Evolutionary conservation across 2,113 vertebrate species (phyloP).

Genomic region (Phasianus colchicus): DNA sequence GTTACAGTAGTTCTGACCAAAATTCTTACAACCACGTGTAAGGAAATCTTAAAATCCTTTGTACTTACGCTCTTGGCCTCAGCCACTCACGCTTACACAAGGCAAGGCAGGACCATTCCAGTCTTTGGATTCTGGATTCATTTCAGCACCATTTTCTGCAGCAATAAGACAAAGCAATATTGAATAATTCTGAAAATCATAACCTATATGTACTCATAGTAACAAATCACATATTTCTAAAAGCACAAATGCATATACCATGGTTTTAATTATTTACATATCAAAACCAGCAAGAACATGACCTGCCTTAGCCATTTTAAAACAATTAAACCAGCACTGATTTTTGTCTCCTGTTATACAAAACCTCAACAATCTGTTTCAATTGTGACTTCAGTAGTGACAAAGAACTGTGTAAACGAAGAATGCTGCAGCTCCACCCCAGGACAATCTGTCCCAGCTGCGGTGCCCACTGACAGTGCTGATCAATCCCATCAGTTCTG

Average conservation of each 20-base stretch:
- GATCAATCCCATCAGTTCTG: background rate
- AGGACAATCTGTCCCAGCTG: background rate
- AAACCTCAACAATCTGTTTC: background rate
- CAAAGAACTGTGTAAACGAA: background rate
- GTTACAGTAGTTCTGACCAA: background rate
- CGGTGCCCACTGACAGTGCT: rapidly evolving
- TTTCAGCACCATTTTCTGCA: background rate
- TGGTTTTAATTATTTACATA: background rate
- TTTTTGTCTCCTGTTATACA: rapidly evolving
- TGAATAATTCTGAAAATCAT: background rate
- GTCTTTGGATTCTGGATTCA: background rate
- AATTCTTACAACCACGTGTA: background rate
- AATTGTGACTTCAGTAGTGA: background rate
- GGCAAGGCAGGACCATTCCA: background rate
- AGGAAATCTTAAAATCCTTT: background rate
- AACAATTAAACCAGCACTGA: background rate
- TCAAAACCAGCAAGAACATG: background rate
- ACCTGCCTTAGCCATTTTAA: background rate
- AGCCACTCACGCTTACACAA: background rate
- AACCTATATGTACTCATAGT: background rate
- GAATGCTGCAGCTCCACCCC: background rate
- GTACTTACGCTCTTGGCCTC: background rate
- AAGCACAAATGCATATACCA: rapidly evolving
- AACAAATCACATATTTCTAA: background rate
- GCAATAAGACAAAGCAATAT: background rate